These are phyloP conservation scores for Protodeltote pygarga DNA, from an alignment of 2,888 invertebrate species.

Conservation along the genomic window DNA sequence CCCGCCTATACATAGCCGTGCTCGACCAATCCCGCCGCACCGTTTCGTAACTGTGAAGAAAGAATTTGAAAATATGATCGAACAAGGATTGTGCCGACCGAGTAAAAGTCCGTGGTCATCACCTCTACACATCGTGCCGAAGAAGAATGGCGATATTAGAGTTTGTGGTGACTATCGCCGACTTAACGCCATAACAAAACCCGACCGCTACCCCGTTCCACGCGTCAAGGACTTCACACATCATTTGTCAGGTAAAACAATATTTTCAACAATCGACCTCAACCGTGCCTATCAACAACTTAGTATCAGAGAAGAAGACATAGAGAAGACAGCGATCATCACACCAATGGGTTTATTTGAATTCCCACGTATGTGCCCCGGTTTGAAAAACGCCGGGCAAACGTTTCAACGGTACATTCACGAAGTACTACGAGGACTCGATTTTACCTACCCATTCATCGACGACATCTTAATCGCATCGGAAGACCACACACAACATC, in stretches of 20 bases:
- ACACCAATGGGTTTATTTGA: background rate
- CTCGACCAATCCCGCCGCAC: background rate
- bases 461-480: background rate
- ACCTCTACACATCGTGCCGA: background rate
- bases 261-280: background rate
- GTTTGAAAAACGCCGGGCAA: background rate
- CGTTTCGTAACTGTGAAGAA: background rate
- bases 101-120: background rate
- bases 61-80: background rate
- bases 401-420: background rate
- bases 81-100: background rate
- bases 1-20: background rate
- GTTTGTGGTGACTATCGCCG: background rate
- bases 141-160: background rate
- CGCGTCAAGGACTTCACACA: background rate
- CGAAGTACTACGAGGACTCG: background rate
- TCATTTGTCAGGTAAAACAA: background rate
- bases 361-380: no score
- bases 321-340: constrained; percentile 1
- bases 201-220: background rate
- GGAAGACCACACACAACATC: background rate
- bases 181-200: background rate
- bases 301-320: background rate
- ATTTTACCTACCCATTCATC: background rate
- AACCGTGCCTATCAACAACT: constrained; percentile 1